phyloP scores from a whole-genome alignment of 2,113 vertebrate species.

The Struthidea cinerea region DNA sequence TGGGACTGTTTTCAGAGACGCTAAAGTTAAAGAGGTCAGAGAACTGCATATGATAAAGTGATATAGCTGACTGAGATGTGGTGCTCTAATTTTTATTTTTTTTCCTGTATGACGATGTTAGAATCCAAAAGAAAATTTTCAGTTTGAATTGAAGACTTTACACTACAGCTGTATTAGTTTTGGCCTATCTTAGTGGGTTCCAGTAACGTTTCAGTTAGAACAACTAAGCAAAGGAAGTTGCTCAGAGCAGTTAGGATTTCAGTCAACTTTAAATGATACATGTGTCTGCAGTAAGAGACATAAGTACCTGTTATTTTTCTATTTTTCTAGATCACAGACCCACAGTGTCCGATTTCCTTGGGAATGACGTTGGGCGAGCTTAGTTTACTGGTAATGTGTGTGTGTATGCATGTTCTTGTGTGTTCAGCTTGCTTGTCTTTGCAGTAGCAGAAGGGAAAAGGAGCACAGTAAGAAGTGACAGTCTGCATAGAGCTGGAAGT shows the following conservation, averaged over 20 bases:
- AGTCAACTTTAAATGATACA: neutral
- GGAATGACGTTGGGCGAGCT: slow-evolving; percentile 90
- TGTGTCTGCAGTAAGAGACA: neutral
- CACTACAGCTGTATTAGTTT: neutral
- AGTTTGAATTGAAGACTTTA: neutral
- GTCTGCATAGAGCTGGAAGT: neutral
- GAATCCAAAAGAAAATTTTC: neutral
- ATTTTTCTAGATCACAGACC: slow-evolving; percentile 82
- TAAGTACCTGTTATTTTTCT: neutral
- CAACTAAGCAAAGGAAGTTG: neutral
- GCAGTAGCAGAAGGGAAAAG: neutral
- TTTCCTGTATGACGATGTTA: neutral
- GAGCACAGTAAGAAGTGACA: accelerated
- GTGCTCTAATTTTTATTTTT: neutral
- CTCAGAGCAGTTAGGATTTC: neutral
- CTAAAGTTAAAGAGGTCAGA: neutral
- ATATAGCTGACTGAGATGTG: neutral
- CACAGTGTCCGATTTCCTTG: slow-evolving; percentile 82
- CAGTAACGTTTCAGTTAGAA: neutral
- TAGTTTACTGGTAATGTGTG: slow-evolving; percentile 85
- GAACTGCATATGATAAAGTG: neutral
- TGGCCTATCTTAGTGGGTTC: neutral
- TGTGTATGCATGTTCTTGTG: neutral
- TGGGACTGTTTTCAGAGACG: neutral
- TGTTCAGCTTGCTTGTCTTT: neutral